phyloP scores from a whole-genome alignment of 1,140 invertebrate genomes.

The Drosophila aff. region DNA sequence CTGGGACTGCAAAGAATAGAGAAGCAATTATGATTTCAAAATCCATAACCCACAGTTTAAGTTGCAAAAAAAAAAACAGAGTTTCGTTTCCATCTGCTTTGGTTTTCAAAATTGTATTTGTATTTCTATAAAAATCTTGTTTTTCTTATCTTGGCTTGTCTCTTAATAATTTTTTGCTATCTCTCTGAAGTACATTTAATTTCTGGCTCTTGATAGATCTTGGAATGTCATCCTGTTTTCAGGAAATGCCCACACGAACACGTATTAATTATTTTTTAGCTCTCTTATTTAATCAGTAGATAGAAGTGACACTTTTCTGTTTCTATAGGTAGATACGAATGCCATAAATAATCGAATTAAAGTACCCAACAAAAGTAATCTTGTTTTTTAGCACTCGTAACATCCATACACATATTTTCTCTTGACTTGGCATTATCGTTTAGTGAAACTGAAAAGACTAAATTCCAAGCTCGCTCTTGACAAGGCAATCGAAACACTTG shows the following conservation, averaged over 20 bases:
- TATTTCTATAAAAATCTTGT: too few relatives aligned
- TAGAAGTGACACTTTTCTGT: neutral
- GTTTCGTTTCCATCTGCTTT: neutral
- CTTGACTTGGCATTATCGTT: neutral
- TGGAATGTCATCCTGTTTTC: neutral
- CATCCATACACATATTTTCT: neutral
- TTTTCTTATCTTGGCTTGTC: neutral
- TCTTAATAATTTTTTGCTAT: neutral
- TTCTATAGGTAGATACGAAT: neutral
- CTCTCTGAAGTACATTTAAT: neutral
- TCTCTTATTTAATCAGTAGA: conserved; percentile 2
- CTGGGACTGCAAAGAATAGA: neutral
- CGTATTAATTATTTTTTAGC: neutral
- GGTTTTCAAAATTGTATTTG: neutral
- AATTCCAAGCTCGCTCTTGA: conserved; percentile 2
- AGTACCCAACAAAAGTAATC: neutral
- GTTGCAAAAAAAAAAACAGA: neutral
- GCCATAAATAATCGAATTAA: neutral
- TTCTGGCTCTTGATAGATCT: neutral
- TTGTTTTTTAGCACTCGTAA: neutral
- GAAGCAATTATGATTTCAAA: neutral
- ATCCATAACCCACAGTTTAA: neutral
- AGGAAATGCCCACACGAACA: neutral
- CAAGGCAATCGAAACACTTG: conserved; percentile 34
- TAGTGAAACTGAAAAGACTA: neutral